Evolutionary conservation across 2,113 vertebrate species (phyloP), one percentile per base, ranked within the genome.

Genomic region (Lutjanus erythropterus): DNA sequence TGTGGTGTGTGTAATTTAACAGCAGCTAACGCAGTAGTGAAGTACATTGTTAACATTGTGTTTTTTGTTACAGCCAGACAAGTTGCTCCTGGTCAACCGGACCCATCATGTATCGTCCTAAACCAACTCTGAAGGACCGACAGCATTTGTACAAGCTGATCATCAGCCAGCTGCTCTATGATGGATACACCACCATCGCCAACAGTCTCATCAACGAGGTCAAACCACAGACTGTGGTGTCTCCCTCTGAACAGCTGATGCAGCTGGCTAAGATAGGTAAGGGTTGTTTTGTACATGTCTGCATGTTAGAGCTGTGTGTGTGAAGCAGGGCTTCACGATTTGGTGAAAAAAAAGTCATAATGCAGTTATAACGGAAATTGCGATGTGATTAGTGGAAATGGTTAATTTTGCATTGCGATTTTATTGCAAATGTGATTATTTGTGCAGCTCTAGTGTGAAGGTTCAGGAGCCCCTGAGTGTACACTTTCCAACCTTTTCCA

Each of bases 61-160:
- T 84, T 15, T 71, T 49, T 52, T 49, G 9, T 87, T 88, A 0
- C 37, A 82, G 75, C 18, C 33, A 4, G 25, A 5, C 11, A 6
- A 60, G 35, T 56, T 67, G 29, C 18, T 41, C 33, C 31, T 21
- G 42, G 60, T 71, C 52, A 9, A 15, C 18, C 47, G 29, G 61
- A 49, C 5, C 67, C 71, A 88, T 10, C 66, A 99, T 99, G 98
- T 99, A 96, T 88, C 97, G 98, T 16, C 96, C 96, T 79, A 99
- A 99, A 94, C 97, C 97, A 59, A 98, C 97, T 25, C 90, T 99
- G 86, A 98, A 97, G 93, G 98, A 99, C 89, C 95, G 98, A 3
- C 97, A 99, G 91, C 98, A 99, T 80, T 96, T 99, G 37, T 99
- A 99, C 93, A 97, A 93, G 84, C 94, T 99, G 62, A 99, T 99